A percentile compares a stretch with the other conserved stretches of the same genome.
Evolutionary conservation across 2,797 vertebrate genomes (phyloP).

Genomic region (Mormyrops boulengeri): DNA sequence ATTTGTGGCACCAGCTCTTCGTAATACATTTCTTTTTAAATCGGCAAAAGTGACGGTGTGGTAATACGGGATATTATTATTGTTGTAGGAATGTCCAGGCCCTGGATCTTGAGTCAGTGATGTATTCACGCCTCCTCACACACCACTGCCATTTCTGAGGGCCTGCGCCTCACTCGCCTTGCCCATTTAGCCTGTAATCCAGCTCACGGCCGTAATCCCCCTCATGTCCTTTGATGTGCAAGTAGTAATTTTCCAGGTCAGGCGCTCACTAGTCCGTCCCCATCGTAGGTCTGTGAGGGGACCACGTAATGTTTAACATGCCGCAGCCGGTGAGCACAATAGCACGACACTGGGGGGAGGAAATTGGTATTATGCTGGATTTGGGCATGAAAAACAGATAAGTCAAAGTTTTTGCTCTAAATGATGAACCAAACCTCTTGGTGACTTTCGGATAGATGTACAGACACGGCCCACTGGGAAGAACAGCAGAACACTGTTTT

Average conservation of each 20-base stretch:
- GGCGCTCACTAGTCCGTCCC: neutral
- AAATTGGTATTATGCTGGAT: neutral
- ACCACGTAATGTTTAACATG: neutral
- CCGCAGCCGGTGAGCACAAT: neutral
- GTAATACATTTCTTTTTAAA: neutral
- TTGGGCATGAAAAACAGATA: neutral
- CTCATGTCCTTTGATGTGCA: neutral
- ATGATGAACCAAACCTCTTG: neutral
- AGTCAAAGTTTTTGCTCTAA: neutral
- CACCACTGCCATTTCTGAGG: neutral
- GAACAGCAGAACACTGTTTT: neutral
- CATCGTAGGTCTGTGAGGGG: neutral
- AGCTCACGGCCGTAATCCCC: slow-evolving; percentile 26
- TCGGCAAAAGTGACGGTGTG: neutral
- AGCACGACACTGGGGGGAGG: neutral
- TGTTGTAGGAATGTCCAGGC: neutral
- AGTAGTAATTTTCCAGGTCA: neutral
- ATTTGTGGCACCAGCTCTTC: neutral
- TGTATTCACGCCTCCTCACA: neutral
- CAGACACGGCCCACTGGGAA: neutral
- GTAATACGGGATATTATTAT: neutral
- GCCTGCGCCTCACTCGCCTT: neutral
- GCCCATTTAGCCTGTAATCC: neutral
- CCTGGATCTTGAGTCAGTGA: neutral
- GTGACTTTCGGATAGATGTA: neutral